Conservation (phyloP, 2,888 invertebrate species). For the Elmis aenea region DNA sequence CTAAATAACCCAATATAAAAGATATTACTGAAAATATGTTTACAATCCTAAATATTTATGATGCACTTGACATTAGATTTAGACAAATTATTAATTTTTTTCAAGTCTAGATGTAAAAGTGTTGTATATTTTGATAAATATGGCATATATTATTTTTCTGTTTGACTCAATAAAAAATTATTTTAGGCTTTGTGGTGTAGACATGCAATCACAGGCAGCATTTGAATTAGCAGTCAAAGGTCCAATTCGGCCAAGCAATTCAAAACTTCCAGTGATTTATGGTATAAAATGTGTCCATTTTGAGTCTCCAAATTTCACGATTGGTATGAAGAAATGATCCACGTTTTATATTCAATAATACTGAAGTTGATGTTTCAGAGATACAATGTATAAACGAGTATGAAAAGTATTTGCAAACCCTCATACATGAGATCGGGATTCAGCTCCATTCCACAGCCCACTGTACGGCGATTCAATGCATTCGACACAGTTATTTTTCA, state of each 20-base stretch:
- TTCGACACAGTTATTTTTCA: slow-evolving; percentile 77
- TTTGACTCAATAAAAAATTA: slow-evolving; percentile 2
- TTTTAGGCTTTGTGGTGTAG: slow-evolving; percentile 66
- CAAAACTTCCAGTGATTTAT: slow-evolving; percentile 74
- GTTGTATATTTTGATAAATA: too few relatives aligned
- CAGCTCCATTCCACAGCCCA: slow-evolving; percentile 75
- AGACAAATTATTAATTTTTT: too few relatives aligned
- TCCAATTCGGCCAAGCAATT: slow-evolving; percentile 66
- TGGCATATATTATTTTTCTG: background rate
- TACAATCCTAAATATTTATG: too few relatives aligned
- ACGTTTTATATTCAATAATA: background rate
- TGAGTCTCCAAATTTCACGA: slow-evolving; percentile 74
- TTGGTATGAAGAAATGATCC: slow-evolving; percentile 54
- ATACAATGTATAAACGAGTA: slow-evolving; percentile 83
- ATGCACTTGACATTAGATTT: too few relatives aligned
- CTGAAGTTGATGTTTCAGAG: slow-evolving; percentile 53
- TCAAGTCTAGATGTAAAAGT: too few relatives aligned
- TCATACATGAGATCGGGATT: slow-evolving; percentile 82
- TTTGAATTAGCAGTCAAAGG: slow-evolving; percentile 86
- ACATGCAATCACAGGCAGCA: slow-evolving; percentile 80
- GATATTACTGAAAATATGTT: too few relatives aligned
- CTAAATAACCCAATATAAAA: too few relatives aligned
- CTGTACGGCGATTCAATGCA: slow-evolving; percentile 73
- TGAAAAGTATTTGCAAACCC: slow-evolving; percentile 66
- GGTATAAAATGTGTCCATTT: slow-evolving; percentile 80